These are phyloP conservation scores for Tupaia chinensis DNA, from an alignment of 2,113 vertebrate species.

Conservation along the genomic window DNA sequence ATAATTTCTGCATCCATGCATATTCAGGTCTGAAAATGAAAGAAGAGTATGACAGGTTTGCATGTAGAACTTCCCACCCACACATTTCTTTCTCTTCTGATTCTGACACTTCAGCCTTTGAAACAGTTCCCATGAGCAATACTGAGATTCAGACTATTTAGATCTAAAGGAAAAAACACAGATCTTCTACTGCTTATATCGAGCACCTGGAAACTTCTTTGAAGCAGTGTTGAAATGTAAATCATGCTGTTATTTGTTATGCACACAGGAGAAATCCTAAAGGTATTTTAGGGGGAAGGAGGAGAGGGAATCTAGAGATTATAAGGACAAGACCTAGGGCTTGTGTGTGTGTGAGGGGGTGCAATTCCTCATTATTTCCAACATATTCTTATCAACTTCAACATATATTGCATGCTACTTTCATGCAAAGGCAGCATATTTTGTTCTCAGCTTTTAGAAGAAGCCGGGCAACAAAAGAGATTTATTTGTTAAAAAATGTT, in stretches of 20 bases:
- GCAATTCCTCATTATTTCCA: slow-evolving; percentile 32
- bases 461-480: not conserved
- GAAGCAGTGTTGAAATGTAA: slow-evolving; percentile 76
- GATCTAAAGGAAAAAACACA: slow-evolving; percentile 83
- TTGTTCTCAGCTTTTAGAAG: not conserved
- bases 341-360: not conserved
- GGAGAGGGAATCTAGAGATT: not conserved
- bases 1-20: slow-evolving; percentile 84
- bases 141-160: slow-evolving; percentile 78
- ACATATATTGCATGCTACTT: not conserved
- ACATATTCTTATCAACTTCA: slow-evolving; percentile 13
- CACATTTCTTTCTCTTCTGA: slow-evolving; percentile 84
- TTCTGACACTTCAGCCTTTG: slow-evolving; percentile 87
- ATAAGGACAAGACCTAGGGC: not conserved
- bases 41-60: slow-evolving; percentile 87
- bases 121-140: slow-evolving; percentile 85
- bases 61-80: slow-evolving; percentile 88
- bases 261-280: slow-evolving; percentile 70
- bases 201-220: slow-evolving; percentile 82
- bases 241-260: slow-evolving; percentile 73
- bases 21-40: slow-evolving; percentile 88
- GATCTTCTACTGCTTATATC: slow-evolving; percentile 74
- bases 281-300: slow-evolving; percentile 55
- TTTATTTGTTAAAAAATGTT: not conserved
- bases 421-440: not conserved